phyloP scores from a whole-genome alignment of 1,140 invertebrate genomes.

The Trichonephila clavata region DNA sequence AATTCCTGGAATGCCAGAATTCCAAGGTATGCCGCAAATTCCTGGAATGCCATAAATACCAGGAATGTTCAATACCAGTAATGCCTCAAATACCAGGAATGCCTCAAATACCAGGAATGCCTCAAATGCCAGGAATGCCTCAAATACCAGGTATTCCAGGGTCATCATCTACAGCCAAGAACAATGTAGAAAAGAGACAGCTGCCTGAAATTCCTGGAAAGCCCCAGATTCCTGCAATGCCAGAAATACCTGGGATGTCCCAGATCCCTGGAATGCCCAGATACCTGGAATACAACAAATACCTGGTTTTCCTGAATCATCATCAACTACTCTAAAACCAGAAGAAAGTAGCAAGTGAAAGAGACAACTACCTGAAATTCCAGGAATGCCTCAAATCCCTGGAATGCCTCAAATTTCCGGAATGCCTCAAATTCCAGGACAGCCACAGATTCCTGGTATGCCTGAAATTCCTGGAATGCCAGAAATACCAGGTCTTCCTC shows the following conservation, averaged over 20 bases:
- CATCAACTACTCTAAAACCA: no score
- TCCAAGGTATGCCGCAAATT: slow-evolving; percentile 45
- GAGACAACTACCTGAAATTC: background rate
- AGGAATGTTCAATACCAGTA: no score
- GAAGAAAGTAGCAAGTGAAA: background rate
- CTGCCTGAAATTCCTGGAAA: background rate
- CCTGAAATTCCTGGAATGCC: no score
- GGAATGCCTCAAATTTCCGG: slow-evolving; percentile 42
- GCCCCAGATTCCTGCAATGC: slow-evolving; percentile 8
- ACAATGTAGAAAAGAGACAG: background rate
- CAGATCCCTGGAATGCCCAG: background rate
- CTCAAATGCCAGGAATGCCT: background rate
- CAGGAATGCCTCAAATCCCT: slow-evolving; percentile 44
- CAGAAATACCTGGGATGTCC: background rate
- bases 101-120: no score
- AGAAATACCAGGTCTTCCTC: no score
- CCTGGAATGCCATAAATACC: background rate
- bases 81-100: no score
- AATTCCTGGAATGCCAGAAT: slow-evolving; percentile 54
- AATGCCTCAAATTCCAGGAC: slow-evolving; percentile 50
- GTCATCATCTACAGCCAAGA: background rate
- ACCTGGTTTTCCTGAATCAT: no score
- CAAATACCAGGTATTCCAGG: background rate
- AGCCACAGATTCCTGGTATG: no score
- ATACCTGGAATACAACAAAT: no score